Evolutionary conservation across 2,888 invertebrate species (phyloP).

Genomic region (Torymus tubicola): DNA sequence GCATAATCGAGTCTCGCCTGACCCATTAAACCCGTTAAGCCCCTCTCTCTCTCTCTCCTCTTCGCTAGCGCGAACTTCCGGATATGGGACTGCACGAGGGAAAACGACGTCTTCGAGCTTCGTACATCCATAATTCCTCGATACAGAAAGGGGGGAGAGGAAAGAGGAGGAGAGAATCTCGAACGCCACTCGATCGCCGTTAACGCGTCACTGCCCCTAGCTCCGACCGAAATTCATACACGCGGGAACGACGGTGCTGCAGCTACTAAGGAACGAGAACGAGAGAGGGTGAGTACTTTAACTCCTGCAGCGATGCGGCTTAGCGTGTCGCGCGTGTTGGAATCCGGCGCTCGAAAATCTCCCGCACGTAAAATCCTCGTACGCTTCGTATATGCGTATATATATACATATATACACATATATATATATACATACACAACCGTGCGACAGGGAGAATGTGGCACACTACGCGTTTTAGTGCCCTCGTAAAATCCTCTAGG

Average conservation of each 20-base stretch:
- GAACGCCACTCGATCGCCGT: neutral
- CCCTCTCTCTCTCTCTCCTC: constrained; percentile 5
- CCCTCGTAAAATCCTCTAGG: constrained; percentile 21
- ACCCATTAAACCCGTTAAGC: constrained; percentile 64
- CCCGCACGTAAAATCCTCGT: neutral
- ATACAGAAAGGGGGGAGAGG: neutral
- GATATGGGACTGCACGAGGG: neutral
- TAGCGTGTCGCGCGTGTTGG: constrained; percentile 6
- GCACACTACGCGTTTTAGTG: constrained; percentile 18
- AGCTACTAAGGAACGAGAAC: neutral
- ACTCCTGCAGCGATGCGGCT: neutral
- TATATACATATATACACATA: too few species aligned
- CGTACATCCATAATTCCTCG: neutral
- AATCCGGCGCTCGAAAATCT: constrained; percentile 10
- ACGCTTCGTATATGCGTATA: neutral
- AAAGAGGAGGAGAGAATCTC: too few species aligned
- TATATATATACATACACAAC: neutral
- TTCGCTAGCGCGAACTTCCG: constrained; percentile 44
- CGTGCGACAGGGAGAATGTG: neutral
- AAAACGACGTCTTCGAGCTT: neutral
- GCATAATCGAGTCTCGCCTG: constrained; percentile 66
- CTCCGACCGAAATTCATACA: constrained; percentile 3
- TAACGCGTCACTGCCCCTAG: neutral
- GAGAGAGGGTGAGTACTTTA: neutral
- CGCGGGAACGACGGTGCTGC: neutral